Conservation (phyloP, 2,888 invertebrate genomes). For the Ptychoptera albimana region DNA sequence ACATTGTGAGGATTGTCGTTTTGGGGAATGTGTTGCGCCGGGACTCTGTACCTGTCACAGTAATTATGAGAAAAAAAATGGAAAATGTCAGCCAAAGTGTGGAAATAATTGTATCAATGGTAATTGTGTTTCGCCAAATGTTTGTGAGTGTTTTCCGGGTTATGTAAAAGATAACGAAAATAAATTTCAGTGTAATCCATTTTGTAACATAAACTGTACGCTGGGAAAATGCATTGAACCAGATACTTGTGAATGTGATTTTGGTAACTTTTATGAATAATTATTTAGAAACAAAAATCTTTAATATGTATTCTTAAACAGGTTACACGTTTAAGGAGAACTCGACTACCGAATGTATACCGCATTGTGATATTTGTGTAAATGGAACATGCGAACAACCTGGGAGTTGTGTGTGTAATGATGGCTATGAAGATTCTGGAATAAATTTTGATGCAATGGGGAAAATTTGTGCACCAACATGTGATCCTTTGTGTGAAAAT, state of each 20-base stretch:
- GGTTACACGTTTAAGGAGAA: slow-evolving; percentile 26
- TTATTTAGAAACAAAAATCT: too few species aligned
- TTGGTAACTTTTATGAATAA: neutral
- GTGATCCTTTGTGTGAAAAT: slow-evolving; percentile 2
- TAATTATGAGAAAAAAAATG: slow-evolving; percentile 8
- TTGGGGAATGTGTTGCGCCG: slow-evolving; percentile 42
- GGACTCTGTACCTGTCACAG: slow-evolving; percentile 38
- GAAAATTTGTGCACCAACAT: slow-evolving; percentile 4
- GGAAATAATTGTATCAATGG: slow-evolving; percentile 22
- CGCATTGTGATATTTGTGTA: slow-evolving; percentile 22
- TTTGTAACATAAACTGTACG: slow-evolving; percentile 19
- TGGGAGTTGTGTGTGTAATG: too few species aligned
- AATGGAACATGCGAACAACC: slow-evolving; percentile 31
- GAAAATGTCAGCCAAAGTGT: slow-evolving; percentile 17
- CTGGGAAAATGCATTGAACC: slow-evolving; percentile 35
- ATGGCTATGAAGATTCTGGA: slow-evolving; percentile 11
- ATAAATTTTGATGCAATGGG: neutral
- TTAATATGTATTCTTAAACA: slow-evolving; percentile 8
- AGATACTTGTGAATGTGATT: slow-evolving; percentile 39
- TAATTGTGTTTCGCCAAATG: slow-evolving; percentile 18
- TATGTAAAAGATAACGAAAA: neutral
- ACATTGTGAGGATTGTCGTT: slow-evolving; percentile 25
- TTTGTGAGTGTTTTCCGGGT: slow-evolving; percentile 16
- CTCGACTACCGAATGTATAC: slow-evolving; percentile 19
- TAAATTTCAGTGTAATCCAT: slow-evolving; percentile 16